Evolutionary conservation across 2,888 invertebrate species (phyloP), one percentile per base, ranked within the genome.

Genomic region (Leptogaster cylindrica): DNA sequence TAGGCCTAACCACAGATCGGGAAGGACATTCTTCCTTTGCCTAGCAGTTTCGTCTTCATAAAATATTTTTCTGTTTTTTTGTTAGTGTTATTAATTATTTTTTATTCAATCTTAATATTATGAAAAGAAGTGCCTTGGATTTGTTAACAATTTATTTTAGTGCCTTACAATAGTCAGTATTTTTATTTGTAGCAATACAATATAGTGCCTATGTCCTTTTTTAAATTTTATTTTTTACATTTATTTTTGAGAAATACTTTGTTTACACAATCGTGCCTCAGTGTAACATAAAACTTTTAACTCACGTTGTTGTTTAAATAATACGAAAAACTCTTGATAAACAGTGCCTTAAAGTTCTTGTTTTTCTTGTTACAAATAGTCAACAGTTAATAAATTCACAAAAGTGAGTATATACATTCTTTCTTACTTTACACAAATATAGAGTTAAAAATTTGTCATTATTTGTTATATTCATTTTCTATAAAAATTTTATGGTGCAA

Each of bases 1-100:
- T 81, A 81, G 81, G 81, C 81, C 80, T 81, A 81, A 79, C 81
- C 79, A 77, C 78, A 77, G 79, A 78, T 78, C 79, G 76, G 78
- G 75, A 77, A 80, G 77, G 78, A 80, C 80, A 77, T 75, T 75
- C 68, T 71, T 72, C 69, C 69, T 70, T 65, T 68, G 63, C 46
- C 28, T 31, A 63, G 46, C 44, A 63, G 33, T 31, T 31, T 52
- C 33, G 25, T 25, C 27, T 14, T 39, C 18, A 36, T 12, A 39
- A 39, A n/a, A 39, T 23, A 39, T 14, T 39, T 20, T 33, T 52
- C 52, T 27, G 52, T 52, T 52, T 31, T 14, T 52, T 46, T 18
- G 31, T 31, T 52, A n/a, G 52, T 52, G 52, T 52, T 52, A 33
- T n/a, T 18, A 52, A 33, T 52, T 52, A 31, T 27, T 50, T 50